Conservation (phyloP, 2,113 vertebrate genomes). For the human region GRCh38 chr17:54195001-54195500, state of each 20-base stretch:
- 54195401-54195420: neutral
- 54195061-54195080: neutral
- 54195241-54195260: neutral
- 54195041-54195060: neutral
- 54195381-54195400: neutral
- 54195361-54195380: neutral
- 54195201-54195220: neutral
- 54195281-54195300: neutral
- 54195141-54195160: neutral
- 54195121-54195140: neutral
- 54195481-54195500: neutral
- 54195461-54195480: neutral
- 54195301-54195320: neutral
- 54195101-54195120: neutral
- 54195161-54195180: neutral
- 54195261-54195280: neutral
- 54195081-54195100: slow-evolving; percentile 1
- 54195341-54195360: neutral
- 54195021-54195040: neutral
- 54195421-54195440: neutral
- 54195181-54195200: neutral
- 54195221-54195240: too few relatives aligned
- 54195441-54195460: neutral
- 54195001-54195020: neutral
- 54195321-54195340: neutral